Percentiles rank a stretch among this genome's conserved stretches.
These are phyloP conservation scores for Cryptosula pallasiana DNA, from an alignment of 2,888 invertebrate species.

Conservation along the genomic window DNA sequence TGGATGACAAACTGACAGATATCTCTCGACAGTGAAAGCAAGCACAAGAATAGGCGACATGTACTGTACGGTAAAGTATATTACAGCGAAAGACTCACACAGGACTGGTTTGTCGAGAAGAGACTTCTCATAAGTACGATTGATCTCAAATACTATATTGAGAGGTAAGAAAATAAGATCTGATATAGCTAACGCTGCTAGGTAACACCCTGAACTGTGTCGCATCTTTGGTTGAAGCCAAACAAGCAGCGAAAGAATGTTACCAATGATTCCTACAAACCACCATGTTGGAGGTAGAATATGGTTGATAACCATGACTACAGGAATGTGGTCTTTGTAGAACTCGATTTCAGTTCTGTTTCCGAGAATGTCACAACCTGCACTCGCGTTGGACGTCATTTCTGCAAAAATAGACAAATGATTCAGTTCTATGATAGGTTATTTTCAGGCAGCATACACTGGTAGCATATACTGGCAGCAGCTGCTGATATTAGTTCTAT, in stretches of 20 bases:
- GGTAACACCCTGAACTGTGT: constrained; percentile 51
- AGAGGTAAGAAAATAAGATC: constrained; percentile 47
- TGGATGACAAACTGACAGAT: constrained; percentile 51
- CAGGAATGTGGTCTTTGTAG: constrained; percentile 28
- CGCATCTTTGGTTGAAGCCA: constrained; percentile 51
- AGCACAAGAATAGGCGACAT: constrained; percentile 48
- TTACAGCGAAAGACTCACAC: constrained; percentile 45
- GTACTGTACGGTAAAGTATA: constrained; percentile 47
- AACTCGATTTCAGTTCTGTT: constrained; percentile 24
- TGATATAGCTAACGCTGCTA: constrained; percentile 47
- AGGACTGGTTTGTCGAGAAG: constrained; percentile 39
- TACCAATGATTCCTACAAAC: constrained; percentile 50
- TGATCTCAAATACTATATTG: constrained; percentile 44
- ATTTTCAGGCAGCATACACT: too few relatives aligned
- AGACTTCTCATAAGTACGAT: constrained; percentile 38
- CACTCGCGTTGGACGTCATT: too few relatives aligned
- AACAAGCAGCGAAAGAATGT: constrained; percentile 47
- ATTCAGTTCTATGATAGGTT: too few relatives aligned
- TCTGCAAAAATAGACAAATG: too few relatives aligned
- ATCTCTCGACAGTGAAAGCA: constrained; percentile 51
- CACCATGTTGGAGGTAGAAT: constrained; percentile 45
- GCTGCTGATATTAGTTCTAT: too few relatives aligned
- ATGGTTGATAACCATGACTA: constrained; percentile 33
- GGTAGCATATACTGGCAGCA: too few relatives aligned
- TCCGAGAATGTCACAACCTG: too few relatives aligned